Evolutionary conservation across 2,888 invertebrate genomes (phyloP), one percentile per base, ranked within the genome.

Genomic region (Parnassius smintheus): DNA sequence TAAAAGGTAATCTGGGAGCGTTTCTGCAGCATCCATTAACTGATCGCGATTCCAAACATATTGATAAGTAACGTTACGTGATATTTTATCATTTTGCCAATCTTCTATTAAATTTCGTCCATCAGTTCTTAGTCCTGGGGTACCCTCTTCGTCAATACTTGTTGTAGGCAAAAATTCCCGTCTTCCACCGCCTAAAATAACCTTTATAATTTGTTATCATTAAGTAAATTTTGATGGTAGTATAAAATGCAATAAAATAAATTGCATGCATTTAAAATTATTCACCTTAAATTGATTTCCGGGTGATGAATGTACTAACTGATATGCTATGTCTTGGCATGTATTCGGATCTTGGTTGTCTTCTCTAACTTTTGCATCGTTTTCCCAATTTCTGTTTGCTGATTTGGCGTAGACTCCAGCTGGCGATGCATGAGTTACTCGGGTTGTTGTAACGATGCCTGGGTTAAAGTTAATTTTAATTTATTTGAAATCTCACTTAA

Each of bases 391-490:
- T 0, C 96, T 91, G 66, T 94, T 85, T 0, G 95, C 93, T 0
- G 88, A 83, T 73, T 94, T 94, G 0, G 96, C 95, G 76, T 93
- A 96, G 0, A 92, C 85, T 1, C 93, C 94, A 0, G 95, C 93
- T 0, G 96, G 96, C 2, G 95, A 95, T 0, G 96, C 96, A 80
- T 96, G 95, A 0, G 96, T 96, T 0, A 96, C 89, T 60, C 96
- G 92, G 0, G 96, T 95, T 0, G 95, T 95, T 0, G 96, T 96
- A 8, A 96, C 95, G 3, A 94, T 76, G 7, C 95, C 94, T 65
- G 88, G 9, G 10, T 44, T 11, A 44, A 11, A 44, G 9, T 44
- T 44, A 7, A 35, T 35, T 52, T 44, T 44, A 7, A 35, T 35
- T 52, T 9, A 12, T n/a, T 25, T 35, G 3, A 12, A 12, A n/a